Conservation (phyloP, 2,113 vertebrate genomes). For the Siniperca knerii region DNA sequence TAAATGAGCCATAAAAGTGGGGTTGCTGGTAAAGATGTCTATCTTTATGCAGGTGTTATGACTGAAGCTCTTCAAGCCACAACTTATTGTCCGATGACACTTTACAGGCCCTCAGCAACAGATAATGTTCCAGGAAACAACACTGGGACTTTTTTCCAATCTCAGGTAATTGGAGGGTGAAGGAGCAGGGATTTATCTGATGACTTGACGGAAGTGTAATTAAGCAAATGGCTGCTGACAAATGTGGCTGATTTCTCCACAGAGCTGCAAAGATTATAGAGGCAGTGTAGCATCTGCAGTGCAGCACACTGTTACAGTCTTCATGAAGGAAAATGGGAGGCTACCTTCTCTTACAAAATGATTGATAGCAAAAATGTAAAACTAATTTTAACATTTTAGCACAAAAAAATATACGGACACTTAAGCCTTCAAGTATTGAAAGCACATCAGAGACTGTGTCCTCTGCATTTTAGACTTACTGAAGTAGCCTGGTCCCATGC, state of each 20-base stretch:
- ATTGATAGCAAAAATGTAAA: not conserved
- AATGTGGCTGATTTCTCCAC: constrained; percentile 9
- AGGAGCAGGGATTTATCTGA: constrained; percentile 43
- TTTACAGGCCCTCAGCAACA: constrained; percentile 59
- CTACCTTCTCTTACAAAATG: not conserved
- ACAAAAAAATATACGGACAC: not conserved
- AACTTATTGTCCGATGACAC: constrained; percentile 72
- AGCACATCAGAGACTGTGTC: not conserved
- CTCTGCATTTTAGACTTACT: not conserved
- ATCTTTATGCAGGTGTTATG: constrained; percentile 86
- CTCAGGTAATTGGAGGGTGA: constrained; percentile 11
- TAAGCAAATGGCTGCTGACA: constrained; percentile 54
- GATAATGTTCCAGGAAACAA: constrained; percentile 33
- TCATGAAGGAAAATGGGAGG: not conserved
- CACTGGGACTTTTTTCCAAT: not conserved
- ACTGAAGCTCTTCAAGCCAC: constrained; percentile 73
- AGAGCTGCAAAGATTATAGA: constrained; percentile 12
- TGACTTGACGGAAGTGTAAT: constrained; percentile 41
- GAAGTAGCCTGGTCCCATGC: not conserved
- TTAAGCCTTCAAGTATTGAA: no score
- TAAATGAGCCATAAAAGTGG: constrained; percentile 81
- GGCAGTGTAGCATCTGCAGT: not conserved
- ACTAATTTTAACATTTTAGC: not conserved
- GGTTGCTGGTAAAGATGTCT: constrained; percentile 80
- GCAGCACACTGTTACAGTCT: not conserved